These are phyloP conservation scores for Aporophyla lueneburgensis DNA, from an alignment of 2,888 invertebrate genomes.

Conservation along the genomic window DNA sequence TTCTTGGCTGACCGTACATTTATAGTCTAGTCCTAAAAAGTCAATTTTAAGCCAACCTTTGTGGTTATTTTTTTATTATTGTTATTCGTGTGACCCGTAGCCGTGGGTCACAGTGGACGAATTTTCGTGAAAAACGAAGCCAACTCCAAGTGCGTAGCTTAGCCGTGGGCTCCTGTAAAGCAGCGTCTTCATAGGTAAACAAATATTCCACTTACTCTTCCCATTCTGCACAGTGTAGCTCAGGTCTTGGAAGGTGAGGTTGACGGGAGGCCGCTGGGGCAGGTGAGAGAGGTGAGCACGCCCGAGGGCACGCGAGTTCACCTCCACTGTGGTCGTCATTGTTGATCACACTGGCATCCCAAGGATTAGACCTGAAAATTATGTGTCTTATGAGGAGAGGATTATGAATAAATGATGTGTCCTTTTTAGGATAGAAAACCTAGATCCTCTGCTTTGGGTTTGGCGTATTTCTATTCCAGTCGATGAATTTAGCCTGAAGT, in stretches of 20 bases:
- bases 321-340: conserved; percentile 59
- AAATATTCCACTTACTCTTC: conserved; percentile 77
- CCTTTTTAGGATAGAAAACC: no score
- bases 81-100: no score
- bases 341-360: conserved; percentile 53
- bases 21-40: no score
- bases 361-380: conserved; percentile 30
- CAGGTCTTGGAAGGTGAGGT: conserved; percentile 96
- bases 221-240: conserved; percentile 95
- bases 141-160: neutral
- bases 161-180: no score
- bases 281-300: conserved; percentile 90
- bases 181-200: neutral
- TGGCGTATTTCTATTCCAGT: neutral
- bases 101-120: neutral
- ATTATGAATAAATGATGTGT: neutral
- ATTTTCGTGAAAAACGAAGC: neutral
- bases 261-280: conserved; percentile 93
- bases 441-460: neutral
- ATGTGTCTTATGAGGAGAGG: no score
- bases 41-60: no score
- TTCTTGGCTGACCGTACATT: no score
- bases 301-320: conserved; percentile 75
- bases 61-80: no score
- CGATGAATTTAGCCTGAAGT: neutral